Conservation (phyloP, 2,113 vertebrate genomes). For the Corapipo altera region DNA sequence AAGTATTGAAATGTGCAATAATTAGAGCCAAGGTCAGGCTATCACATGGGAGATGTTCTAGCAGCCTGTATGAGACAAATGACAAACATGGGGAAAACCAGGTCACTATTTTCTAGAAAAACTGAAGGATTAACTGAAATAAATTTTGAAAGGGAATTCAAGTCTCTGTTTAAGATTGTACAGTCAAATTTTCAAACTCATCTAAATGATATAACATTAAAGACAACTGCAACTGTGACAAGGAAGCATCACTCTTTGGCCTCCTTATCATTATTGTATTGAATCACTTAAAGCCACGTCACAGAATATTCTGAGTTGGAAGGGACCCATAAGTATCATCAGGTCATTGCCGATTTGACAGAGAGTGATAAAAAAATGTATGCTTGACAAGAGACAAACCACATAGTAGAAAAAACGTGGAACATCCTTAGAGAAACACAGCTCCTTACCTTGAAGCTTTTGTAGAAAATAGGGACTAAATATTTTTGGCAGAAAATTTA, state of each 20-base stretch:
- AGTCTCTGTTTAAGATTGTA: neutral
- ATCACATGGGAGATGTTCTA: neutral
- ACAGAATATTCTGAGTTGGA: neutral
- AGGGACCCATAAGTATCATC: neutral
- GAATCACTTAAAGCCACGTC: neutral
- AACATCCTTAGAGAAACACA: neutral
- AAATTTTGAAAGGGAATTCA: neutral
- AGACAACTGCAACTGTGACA: neutral
- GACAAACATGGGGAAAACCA: neutral
- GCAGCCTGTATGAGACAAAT: neutral
- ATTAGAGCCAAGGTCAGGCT: neutral
- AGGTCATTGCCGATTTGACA: neutral
- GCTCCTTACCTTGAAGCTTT: conserved; percentile 82
- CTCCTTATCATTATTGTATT: neutral
- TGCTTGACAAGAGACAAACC: neutral
- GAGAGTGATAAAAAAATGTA: neutral
- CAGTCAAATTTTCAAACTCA: neutral
- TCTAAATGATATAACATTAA: neutral
- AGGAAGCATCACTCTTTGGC: neutral
- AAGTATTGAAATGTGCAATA: neutral
- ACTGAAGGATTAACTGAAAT: neutral
- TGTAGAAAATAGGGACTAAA: conserved; percentile 90
- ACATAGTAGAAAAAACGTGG: accelerated
- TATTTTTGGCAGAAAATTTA: conserved; percentile 89
- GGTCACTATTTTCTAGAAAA: neutral